Percentiles rank a stretch among this genome's conserved stretches.
Conservation (phyloP, 2,113 vertebrate genomes). For the Nicator chloris region DNA sequence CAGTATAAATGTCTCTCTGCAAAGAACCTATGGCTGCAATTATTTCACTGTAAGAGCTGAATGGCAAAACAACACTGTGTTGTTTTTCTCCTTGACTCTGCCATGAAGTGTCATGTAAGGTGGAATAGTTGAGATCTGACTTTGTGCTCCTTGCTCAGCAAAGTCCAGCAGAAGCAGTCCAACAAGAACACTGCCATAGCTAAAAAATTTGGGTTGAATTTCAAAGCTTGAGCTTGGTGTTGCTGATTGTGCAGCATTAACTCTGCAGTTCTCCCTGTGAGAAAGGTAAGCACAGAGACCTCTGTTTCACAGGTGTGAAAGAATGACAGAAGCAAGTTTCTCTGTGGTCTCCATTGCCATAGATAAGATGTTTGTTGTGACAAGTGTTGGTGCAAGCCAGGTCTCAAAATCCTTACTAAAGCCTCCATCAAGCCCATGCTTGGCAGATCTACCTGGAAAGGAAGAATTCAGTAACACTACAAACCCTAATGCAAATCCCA, state of each 20-base stretch:
- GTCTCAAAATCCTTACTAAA: background rate
- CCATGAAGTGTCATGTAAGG: background rate
- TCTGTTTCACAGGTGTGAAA: background rate
- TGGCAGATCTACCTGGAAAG: background rate
- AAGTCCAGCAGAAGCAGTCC: background rate
- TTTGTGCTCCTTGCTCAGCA: background rate
- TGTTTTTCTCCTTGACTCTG: background rate
- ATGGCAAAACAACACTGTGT: background rate
- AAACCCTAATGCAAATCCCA: background rate
- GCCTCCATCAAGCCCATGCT: accelerated
- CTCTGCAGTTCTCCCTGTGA: background rate
- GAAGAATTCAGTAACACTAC: background rate
- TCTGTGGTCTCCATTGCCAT: background rate
- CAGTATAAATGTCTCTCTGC: background rate
- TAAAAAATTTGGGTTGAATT: background rate
- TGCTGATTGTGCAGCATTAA: background rate
- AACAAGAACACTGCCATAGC: background rate
- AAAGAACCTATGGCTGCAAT: background rate
- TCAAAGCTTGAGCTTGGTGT: background rate
- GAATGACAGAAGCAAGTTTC: background rate
- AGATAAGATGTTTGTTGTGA: background rate
- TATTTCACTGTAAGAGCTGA: background rate
- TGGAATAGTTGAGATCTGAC: background rate
- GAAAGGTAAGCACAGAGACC: background rate
- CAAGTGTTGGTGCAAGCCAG: background rate